Base-by-base conservation (phyloP, 2,888 invertebrate species). In the Apocheima hispidaria region DNA sequence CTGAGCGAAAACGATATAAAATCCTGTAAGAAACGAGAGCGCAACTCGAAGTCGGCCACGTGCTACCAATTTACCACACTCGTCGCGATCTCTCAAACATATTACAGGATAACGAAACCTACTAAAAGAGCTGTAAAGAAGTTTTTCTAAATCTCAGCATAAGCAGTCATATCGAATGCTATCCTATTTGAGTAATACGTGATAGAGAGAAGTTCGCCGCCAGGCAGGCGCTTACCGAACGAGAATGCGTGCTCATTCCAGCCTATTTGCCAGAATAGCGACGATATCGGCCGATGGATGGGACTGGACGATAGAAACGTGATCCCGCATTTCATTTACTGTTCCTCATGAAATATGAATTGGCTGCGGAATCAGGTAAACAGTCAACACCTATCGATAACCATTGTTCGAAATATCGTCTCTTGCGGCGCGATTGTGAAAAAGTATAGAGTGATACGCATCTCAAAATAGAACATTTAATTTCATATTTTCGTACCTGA, bases 131-230 rank as follows among this genome's bases (percentile, higher is more conserved):
- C 59, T 51, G 66, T 71, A 68, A 75, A 63, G 65, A 71, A 82
- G 73, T 71, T 79, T 82, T 77, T 70, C 68, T 71, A 77, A 83
- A 83, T 82, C 81, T 75, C 77, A 60, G 70, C 73, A 74, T 78
- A 75, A 75, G 75, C 70, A 66, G 73, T 86, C 80, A 85, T 86
- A 86, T 81, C 82, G 71, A 73, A 77, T 77, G 78, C 79, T 75
- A 83, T 83, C 77, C 82, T 83, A 86, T 85, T 88, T 83, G 78
- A 78, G 80, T 80, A 81, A 83, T 84, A 81, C 75, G 82, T 81
- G 81, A 83, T 84, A 79, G 79, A 79, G 78, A 73, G 77, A 84
- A 84, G 83, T 86, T 85, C 70, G 80, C 84, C 87, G 87, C 84
- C 87, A 83, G 78, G 74, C 82, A 77, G 87, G 82, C 88, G 86